Evolutionary conservation across 2,888 invertebrate species (phyloP).

Genomic region (Hetaerina titia): DNA sequence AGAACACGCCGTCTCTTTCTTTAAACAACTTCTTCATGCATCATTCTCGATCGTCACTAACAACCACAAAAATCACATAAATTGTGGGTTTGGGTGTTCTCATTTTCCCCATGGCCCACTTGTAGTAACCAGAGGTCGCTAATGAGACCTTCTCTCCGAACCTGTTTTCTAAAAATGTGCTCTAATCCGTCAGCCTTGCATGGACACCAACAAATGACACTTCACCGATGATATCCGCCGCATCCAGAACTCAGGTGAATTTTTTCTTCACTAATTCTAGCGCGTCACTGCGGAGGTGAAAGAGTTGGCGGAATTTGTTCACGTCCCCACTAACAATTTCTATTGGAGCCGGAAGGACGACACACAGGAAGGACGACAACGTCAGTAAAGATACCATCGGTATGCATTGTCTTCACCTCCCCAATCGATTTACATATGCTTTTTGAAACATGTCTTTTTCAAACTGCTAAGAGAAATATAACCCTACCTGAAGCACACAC

Average conservation of each 20-base stretch:
- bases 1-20: not conserved
- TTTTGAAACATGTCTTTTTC: too few species aligned
- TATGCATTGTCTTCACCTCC: not conserved
- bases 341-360: not conserved
- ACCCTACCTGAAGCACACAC: too few species aligned
- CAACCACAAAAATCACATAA: not conserved
- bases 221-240: not conserved
- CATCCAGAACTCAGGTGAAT: not conserved
- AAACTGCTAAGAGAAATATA: too few species aligned
- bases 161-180: not conserved
- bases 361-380: not conserved
- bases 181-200: conserved; percentile 12
- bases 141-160: not conserved
- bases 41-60: not conserved
- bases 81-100: not conserved
- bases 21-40: conserved; percentile 28
- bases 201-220: conserved; percentile 25
- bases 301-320: not conserved
- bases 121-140: not conserved
- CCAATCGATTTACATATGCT: not conserved
- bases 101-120: not conserved
- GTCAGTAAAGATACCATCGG: not conserved
- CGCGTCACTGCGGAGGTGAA: not conserved
- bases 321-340: not conserved
- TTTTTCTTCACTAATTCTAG: not conserved